phyloP scores from a whole-genome alignment of 2,888 invertebrate species.

The Julus scandinavius region DNA sequence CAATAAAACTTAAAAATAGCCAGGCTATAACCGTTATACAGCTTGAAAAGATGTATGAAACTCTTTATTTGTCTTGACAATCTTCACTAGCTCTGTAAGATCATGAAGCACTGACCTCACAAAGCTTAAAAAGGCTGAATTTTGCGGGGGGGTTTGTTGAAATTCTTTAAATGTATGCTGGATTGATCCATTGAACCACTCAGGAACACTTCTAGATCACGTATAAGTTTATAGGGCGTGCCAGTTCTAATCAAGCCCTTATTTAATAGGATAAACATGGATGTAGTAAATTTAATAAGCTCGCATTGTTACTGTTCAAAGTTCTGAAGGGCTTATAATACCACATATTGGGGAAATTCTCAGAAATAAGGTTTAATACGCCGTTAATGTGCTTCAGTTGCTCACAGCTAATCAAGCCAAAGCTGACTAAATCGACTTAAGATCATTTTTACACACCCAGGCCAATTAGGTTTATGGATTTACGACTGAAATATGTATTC shows the following conservation, averaged over 20 bases:
- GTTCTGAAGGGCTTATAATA: conserved; percentile 1
- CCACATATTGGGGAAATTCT: not conserved
- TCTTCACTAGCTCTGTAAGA: not conserved
- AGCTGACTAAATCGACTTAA: not conserved
- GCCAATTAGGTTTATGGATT: conserved; percentile 32
- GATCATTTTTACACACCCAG: conserved; percentile 2
- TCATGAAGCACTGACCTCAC: not conserved
- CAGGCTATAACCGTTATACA: not conserved
- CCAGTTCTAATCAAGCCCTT: not conserved
- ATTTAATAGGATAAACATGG: not conserved
- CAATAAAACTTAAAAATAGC: not conserved
- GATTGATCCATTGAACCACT: too few species aligned
- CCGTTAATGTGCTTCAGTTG: not conserved
- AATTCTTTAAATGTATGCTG: not conserved
- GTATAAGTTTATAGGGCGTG: not conserved
- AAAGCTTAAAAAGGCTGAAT: not conserved
- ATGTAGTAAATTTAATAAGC: not conserved
- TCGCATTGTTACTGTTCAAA: not conserved
- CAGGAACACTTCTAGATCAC: too few species aligned
- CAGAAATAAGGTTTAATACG: not conserved
- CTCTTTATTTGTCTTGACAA: conserved; percentile 1
- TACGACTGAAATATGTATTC: conserved; percentile 11
- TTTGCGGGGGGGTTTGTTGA: not conserved
- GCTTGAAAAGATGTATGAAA: conserved; percentile 1
- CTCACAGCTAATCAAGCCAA: not conserved